Conservation (phyloP, 2,113 vertebrate genomes). For the Xiphias gladius region DNA sequence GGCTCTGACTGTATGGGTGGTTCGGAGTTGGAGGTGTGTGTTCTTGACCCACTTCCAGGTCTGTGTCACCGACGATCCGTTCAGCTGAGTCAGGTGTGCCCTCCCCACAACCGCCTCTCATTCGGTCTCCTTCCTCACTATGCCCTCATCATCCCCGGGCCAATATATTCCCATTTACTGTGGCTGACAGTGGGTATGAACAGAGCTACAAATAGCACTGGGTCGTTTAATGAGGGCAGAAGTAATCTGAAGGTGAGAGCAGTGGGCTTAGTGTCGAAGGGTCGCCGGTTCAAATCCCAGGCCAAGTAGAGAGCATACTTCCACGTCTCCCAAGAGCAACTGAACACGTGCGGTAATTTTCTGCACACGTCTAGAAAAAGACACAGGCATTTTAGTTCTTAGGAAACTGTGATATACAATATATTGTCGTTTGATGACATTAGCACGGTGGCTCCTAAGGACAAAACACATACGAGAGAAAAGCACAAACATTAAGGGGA, state of each 20-base stretch:
- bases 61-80: slow-evolving; percentile 30
- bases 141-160: slow-evolving; percentile 56
- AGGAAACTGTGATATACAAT: background rate
- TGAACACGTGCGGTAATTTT: background rate
- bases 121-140: background rate
- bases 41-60: slow-evolving; percentile 58
- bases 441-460: background rate
- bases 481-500: no score
- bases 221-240: slow-evolving; percentile 39
- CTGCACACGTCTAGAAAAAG: no score
- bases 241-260: slow-evolving; percentile 39
- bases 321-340: background rate
- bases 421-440: no score
- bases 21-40: slow-evolving; percentile 14
- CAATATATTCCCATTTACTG: slow-evolving; percentile 63
- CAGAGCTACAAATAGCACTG: slow-evolving; percentile 52
- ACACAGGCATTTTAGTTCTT: no score
- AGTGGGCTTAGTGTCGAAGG: background rate
- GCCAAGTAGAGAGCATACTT: background rate
- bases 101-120: background rate
- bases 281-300: slow-evolving; percentile 43
- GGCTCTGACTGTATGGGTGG: slow-evolving; percentile 18
- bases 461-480: background rate
- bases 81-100: slow-evolving; percentile 69
- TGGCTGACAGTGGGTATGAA: slow-evolving; percentile 48